Evolutionary conservation across 2,113 vertebrate genomes (phyloP), one percentile per base, ranked within the genome.

Genomic region (Apeltes quadracus): DNA sequence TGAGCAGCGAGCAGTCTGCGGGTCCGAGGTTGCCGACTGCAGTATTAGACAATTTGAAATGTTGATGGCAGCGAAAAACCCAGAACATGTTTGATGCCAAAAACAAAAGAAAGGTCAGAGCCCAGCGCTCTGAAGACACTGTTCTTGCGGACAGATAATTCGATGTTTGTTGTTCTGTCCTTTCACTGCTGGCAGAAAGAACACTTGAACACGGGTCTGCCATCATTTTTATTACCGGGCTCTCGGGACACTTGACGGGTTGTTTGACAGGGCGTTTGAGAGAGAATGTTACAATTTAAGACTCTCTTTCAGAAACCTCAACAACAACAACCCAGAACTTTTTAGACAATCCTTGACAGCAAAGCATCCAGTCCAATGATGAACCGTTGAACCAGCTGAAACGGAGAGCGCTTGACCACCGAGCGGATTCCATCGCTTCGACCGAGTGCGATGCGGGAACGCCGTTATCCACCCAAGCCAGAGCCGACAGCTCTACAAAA

Each of bases 261-360:
- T 65, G 67, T 71, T 81, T 72, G 78, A 78, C 63, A 50, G 23
- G 29, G 63, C 7, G 14, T 3, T 27, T n/a, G n/a, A n/a, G 3
- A 67, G 69, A 50, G 64, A 22, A 14, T 46, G 51, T 34, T 51
- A 41, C 15, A 27, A 73, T 69, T 75, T 69, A 76, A 55, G 23
- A 34, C 43, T 63, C n/a, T 39, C 69, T 55, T 54, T 51, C 54
- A 53, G 34, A 75, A 69, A 72, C 63, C 67, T 69, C 55, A 63
- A 38, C 54, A 66, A 38, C 54, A 66, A 64, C 25, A 83, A 67
- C 16, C 57, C 44, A 23, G n/a, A 44, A 69, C 63, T 43, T 77
- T 78, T 84, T 66, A 84, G 75, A 70, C 46, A 29, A 27, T 46
- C 50, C 25, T 32, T 51, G 51, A 65, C 51, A 61, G 54, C 65